Evolutionary conservation across 1,140 invertebrate genomes (phyloP), one percentile per base, ranked within the genome.

Genomic region (Sarcophaga peregrina): DNA sequence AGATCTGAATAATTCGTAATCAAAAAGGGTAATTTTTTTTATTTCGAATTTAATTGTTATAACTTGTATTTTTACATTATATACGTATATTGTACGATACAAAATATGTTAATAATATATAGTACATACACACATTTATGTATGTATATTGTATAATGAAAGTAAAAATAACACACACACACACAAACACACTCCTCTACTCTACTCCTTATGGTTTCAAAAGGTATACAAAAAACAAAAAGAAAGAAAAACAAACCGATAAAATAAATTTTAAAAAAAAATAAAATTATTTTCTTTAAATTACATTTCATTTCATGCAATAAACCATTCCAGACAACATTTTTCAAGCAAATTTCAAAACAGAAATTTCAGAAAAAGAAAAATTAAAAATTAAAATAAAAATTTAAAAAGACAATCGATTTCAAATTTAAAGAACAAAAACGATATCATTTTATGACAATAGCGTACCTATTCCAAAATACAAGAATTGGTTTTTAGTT

Each of bases 371-470:
- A 37, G 11, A 78, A 9, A 58, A 58, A 82, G 73, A 85, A 83
- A 84, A n/a, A n/a, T n/a, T n/a, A n/a, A 82, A 82, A 80, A 54
- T 83, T n/a, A n/a, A n/a, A 72, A 72, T 7, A 13, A 25, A 72
- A 72, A 17, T 62, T 62, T 62, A 20, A 72, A n/a, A 25, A 72
- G 62, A 37, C 25, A 37, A 37, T 37, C 25, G 25, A 37, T 37
- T 37, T 37, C 1, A 37, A 37, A 37, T 37, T 37, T 37, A 37
- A 37, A 2, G 25, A 37, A 37, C 25, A 37, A 37, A 37, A 37
- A 37, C 25, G 25, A 37, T 37, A 37, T 37, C 25, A 37, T 37
- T 37, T 37, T 37, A 4, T 37, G 25, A 37, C 25, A 37, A 37
- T 37, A 37, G 25, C 25, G 25, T 37, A 37, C 25, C 25, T 37